Conservation (phyloP, 1,140 invertebrate species). For the Apis florea region DNA sequence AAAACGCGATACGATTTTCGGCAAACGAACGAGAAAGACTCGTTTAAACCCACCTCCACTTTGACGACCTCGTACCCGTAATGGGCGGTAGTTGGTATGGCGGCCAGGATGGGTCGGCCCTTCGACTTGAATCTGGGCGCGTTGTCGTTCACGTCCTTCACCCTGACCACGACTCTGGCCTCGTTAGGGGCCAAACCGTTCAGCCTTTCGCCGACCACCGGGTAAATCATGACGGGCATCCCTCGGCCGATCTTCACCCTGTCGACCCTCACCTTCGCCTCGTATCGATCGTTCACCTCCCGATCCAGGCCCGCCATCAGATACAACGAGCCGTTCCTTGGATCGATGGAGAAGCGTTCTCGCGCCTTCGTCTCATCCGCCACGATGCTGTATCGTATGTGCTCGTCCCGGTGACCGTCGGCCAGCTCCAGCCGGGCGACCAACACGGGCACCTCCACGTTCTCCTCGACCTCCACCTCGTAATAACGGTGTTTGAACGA, state of each 20-base stretch:
- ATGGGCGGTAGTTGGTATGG: slow-evolving; percentile 87
- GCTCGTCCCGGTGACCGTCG: slow-evolving; percentile 80
- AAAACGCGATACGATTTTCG: background rate
- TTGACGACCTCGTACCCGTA: slow-evolving; percentile 90
- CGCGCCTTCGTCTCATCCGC: slow-evolving; percentile 81
- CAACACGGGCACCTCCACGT: slow-evolving; percentile 85
- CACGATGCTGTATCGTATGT: slow-evolving; percentile 83
- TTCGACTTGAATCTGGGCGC: slow-evolving; percentile 86
- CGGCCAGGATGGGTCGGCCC: slow-evolving; percentile 88
- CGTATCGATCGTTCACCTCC: slow-evolving; percentile 84
- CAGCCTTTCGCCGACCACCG: slow-evolving; percentile 85
- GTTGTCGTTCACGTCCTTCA: slow-evolving; percentile 92
- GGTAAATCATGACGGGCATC: slow-evolving; percentile 87
- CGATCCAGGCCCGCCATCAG: slow-evolving; percentile 86
- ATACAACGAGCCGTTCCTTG: slow-evolving; percentile 86
- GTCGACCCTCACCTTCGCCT: slow-evolving; percentile 86
- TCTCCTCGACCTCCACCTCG: slow-evolving; percentile 89
- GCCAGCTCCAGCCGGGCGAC: slow-evolving; percentile 86
- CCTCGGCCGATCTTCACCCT: slow-evolving; percentile 84
- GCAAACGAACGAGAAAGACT: slow-evolving; percentile 5
- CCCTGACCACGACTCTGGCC: slow-evolving; percentile 86
- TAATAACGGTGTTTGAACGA: slow-evolving; percentile 88
- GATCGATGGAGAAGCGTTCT: slow-evolving; percentile 85
- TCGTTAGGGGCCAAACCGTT: slow-evolving; percentile 84
- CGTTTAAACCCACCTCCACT: slow-evolving; percentile 80